Conservation (phyloP, 2,888 invertebrate genomes). For the Lathronympha strigana region DNA sequence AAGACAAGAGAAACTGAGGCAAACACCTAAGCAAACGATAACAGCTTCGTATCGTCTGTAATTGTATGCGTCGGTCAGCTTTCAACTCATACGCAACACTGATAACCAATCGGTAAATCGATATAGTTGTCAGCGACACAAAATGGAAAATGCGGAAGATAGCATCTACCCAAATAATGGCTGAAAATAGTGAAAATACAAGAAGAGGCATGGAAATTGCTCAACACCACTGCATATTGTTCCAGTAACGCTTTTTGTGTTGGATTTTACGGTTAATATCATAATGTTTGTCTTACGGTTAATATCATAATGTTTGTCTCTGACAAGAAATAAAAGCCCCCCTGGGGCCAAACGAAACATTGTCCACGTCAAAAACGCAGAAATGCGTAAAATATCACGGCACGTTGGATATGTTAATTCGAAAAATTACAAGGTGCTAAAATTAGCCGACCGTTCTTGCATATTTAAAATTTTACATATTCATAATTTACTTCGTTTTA, state of each 20-base stretch:
- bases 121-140: slow-evolving; percentile 2
- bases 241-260: not conserved
- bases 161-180: not conserved
- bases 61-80: slow-evolving; percentile 15
- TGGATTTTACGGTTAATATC: not conserved
- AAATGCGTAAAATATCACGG: not conserved
- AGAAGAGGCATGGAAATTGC: not conserved
- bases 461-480: not conserved
- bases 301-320: too few species aligned
- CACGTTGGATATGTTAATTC: slow-evolving; percentile 9
- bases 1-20: slow-evolving; percentile 35
- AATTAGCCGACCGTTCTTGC: not conserved
- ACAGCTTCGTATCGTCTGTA: slow-evolving; percentile 16
- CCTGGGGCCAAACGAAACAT: not conserved
- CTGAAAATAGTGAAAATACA: not conserved
- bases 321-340: not conserved
- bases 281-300: too few species aligned
- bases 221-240: not conserved
- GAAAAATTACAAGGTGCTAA: slow-evolving; percentile 8
- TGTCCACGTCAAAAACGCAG: not conserved
- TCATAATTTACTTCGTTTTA: not conserved
- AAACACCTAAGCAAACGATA: slow-evolving; percentile 25
- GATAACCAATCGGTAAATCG: slow-evolving; percentile 14
- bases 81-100: slow-evolving; percentile 21
- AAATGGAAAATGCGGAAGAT: not conserved